phyloP scores from a whole-genome alignment of 2,113 vertebrate species.

The Crotalus horridus region DNA sequence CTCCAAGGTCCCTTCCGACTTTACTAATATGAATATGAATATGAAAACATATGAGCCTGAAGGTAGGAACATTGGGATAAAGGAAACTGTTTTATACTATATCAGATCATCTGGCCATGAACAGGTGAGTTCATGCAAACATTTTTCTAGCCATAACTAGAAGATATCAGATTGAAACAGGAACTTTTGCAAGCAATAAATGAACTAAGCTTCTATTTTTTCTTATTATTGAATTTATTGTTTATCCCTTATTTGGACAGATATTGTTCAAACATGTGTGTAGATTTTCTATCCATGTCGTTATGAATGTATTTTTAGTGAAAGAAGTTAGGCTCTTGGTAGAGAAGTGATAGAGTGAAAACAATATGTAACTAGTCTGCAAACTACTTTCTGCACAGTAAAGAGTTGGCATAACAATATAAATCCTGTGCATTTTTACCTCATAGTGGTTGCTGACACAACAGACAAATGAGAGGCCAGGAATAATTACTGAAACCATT shows the following conservation, averaged over 20 bases:
- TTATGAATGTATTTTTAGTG: not conserved
- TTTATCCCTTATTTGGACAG: not conserved
- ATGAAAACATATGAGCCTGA: too few relatives aligned
- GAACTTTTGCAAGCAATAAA: too few relatives aligned
- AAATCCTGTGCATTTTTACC: constrained; percentile 20
- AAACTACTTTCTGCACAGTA: not conserved
- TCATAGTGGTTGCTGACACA: constrained; percentile 20
- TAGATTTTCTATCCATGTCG: not conserved
- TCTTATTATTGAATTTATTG: not conserved
- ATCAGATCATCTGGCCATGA: too few relatives aligned
- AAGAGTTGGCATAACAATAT: constrained; percentile 16
- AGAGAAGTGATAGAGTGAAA: not conserved
- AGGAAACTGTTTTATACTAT: too few relatives aligned
- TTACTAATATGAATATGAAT: too few relatives aligned
- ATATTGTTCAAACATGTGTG: not conserved
- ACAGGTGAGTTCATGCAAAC: not conserved
- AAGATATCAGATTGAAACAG: too few relatives aligned
- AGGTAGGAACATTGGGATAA: too few relatives aligned
- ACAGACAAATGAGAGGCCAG: constrained; percentile 22
- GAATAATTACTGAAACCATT: constrained; percentile 24
- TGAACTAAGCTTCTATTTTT: too few relatives aligned
- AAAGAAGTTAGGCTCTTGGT: not conserved
- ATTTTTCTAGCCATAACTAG: not conserved
- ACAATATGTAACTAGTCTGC: not conserved
- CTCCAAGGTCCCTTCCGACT: too few relatives aligned